These are phyloP conservation scores for Entomyzon cyanotis DNA, from an alignment of 2,113 vertebrate genomes.

Conservation along the genomic window DNA sequence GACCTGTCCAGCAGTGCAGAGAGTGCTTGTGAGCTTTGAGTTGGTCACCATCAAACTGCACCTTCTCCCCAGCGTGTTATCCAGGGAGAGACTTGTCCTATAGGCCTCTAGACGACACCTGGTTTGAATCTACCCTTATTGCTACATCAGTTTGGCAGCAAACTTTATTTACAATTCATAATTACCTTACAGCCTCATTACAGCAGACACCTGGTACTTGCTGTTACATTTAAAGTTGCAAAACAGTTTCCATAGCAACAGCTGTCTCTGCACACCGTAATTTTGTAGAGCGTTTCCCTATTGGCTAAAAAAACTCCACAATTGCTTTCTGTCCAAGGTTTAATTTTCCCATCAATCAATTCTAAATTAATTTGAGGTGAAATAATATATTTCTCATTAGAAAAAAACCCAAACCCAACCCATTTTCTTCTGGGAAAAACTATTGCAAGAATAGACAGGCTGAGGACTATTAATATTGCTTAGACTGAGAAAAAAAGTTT, in stretches of 20 bases:
- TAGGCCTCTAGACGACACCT: background rate
- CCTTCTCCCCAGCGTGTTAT: background rate
- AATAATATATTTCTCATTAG: background rate
- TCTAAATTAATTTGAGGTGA: constrained; percentile 52
- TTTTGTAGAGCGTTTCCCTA: background rate
- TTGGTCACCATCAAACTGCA: rapidly evolving
- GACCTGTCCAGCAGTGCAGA: rapidly evolving
- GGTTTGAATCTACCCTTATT: background rate
- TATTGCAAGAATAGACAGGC: background rate
- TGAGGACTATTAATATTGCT: background rate
- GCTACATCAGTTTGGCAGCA: background rate
- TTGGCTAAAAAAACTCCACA: background rate
- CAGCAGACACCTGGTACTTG: constrained; percentile 31
- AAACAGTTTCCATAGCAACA: constrained; percentile 56
- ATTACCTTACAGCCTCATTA: constrained; percentile 30
- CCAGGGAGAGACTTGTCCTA: background rate
- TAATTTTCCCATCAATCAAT: constrained; percentile 53
- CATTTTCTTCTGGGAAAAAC: background rate
- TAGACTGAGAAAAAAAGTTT: background rate
- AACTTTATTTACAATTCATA: constrained; percentile 29
- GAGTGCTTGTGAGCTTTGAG: background rate
- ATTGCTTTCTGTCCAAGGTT: constrained; percentile 26
- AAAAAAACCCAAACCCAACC: background rate
- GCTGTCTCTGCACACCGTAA: background rate
- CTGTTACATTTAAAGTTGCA: constrained; percentile 8